Base-by-base conservation (phyloP, 2,113 vertebrate genomes). In the Lagopus muta region DNA sequence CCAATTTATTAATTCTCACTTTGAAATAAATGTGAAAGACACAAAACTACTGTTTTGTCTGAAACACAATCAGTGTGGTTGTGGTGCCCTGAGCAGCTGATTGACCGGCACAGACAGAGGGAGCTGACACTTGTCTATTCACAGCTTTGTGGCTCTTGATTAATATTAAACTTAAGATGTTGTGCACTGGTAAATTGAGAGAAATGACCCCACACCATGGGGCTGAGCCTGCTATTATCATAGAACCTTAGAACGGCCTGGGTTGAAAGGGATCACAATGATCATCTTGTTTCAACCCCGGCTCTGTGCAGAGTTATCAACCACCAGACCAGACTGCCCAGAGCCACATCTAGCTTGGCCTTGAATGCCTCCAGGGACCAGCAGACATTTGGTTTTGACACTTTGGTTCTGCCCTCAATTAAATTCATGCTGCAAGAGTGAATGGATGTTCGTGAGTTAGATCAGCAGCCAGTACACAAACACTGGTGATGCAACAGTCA, bases 131-230 rank as follows among this genome's bases (percentile, higher is more conserved):
- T 86, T 78, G 30, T n/a, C 52, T 81, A 3, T 71, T 77, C 85
- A 86, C 64, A 90, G 65, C 91, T 88, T 91, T 89, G 70, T 90
- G 80, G 40, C n/a, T 91, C 36, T 86, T 54, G 61, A 72, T 92
- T 74, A 69, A 19, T 54, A 74, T 69, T 22, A 67, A 83, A 86
- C 34, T 90, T 69, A 73, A 55, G 71, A 30, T 69, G 60, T 60
- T 80, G 43, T 30, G 42, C 38, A 6, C 64, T 86, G 78, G 18
- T 3, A 4, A 80, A 73, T 47, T 58, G 75, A 66, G 62, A 86
- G 83, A 62, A 62, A 42, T 88, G 84, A 43, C 75, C 75, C 82
- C 83, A 38, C 8, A 6, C 78, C 7, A 1, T 2, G 7, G 19
- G 71, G 42, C 80, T 71, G 74, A 69, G 78, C 66, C 84, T 93